Conservation (phyloP, 2,797 vertebrate genomes). For the Acestrorhynchus altus region DNA sequence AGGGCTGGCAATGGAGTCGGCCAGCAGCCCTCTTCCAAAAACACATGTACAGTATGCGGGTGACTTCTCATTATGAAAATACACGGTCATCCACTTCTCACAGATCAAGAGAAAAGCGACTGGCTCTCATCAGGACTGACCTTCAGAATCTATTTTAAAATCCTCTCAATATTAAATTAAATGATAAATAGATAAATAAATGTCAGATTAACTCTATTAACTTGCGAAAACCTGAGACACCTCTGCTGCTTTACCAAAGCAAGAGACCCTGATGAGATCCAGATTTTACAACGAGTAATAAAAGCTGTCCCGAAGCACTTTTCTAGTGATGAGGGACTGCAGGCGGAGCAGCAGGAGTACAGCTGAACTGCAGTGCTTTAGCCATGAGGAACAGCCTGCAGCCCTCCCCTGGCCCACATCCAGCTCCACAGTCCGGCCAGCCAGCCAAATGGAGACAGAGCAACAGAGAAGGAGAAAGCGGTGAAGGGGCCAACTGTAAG, state of each 20-base stretch:
- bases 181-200: no score
- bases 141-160: not conserved
- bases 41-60: constrained; percentile 66
- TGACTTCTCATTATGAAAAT: constrained; percentile 59
- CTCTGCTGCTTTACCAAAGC: not conserved
- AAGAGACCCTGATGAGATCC: constrained; percentile 19
- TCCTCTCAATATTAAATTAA: constrained; percentile 16
- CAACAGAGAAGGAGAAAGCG: not conserved
- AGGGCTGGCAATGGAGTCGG: constrained; percentile 66
- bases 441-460: constrained; percentile 27
- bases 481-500: constrained; percentile 27
- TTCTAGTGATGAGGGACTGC: not conserved
- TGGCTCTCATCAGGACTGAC: not conserved
- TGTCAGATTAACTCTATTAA: no score
- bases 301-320: constrained; percentile 16
- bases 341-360: not conserved
- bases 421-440: constrained; percentile 34
- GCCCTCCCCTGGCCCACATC: constrained; percentile 44
- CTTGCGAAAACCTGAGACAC: not conserved
- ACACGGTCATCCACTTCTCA: constrained; percentile 37
- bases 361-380: constrained; percentile 27
- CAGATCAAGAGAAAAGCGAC: not conserved
- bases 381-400: constrained; percentile 39
- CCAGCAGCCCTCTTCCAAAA: constrained; percentile 61
- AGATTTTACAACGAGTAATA: constrained; percentile 33